Percentiles rank a stretch among this genome's conserved stretches.
Evolutionary conservation across 2,797 vertebrate genomes (phyloP).

Genomic region (Petrocephalus schoutedeni): DNA sequence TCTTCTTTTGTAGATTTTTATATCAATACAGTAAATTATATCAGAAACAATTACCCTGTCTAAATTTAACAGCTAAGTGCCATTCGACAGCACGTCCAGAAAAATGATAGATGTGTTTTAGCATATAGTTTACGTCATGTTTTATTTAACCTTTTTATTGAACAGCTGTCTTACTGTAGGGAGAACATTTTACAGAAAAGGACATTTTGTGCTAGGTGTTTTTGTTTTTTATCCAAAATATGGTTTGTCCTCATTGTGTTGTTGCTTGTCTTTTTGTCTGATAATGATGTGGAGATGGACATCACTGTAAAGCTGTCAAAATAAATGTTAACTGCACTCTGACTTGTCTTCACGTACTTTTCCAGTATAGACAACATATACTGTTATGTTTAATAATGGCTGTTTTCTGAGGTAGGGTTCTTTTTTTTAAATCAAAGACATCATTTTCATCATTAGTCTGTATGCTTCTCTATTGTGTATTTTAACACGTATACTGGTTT

Average conservation of each 20-base stretch:
- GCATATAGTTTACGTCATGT: background rate
- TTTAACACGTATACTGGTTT: background rate
- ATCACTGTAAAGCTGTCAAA: constrained; percentile 17
- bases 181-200: background rate
- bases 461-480: background rate
- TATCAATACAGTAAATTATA: constrained; percentile 1
- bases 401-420: background rate
- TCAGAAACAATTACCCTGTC: background rate
- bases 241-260: constrained; percentile 5
- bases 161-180: background rate
- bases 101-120: background rate
- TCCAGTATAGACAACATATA: background rate
- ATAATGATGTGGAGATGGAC: constrained; percentile 18
- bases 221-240: background rate
- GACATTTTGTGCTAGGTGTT: background rate
- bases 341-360: background rate
- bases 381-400: background rate
- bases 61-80: constrained; percentile 20
- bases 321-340: constrained; percentile 26
- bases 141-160: background rate
- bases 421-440: background rate
- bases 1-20: background rate
- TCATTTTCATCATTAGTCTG: background rate
- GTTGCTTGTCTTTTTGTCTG: background rate
- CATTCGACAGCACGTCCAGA: constrained; percentile 11